Conservation (phyloP, 53 echinoderm and acorn worm species). For the Patiria pectinifera region DNA sequence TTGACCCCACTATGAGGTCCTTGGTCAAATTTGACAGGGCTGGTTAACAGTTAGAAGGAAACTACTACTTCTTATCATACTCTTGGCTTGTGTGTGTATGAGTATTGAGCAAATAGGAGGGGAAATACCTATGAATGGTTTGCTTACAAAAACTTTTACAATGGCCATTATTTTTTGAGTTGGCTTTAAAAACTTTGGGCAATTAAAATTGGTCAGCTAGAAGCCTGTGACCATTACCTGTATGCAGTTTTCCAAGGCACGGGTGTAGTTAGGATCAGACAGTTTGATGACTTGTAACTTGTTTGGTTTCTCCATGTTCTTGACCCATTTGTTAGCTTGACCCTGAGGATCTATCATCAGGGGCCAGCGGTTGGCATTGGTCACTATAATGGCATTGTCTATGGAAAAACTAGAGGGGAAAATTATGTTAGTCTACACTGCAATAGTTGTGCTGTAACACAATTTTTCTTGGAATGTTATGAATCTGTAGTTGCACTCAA, state of each 20-base stretch:
- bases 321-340: conserved; percentile 99
- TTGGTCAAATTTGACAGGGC: no score
- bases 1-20: no score
- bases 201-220: background rate
- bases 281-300: conserved; percentile 93
- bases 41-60: no score
- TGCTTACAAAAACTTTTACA: no score
- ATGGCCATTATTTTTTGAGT: no score
- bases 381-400: conserved; percentile 96
- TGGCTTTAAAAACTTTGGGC: background rate
- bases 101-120: no score
- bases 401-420: conserved; percentile 79
- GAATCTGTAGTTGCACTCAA: no score
- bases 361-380: conserved; percentile 97
- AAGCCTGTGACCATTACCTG: conserved; percentile 63
- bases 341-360: conserved; percentile 99
- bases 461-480: no score
- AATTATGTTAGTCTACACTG: background rate
- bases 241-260: conserved; percentile 93
- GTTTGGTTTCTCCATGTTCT: conserved; percentile 98
- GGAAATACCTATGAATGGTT: no score
- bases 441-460: no score
- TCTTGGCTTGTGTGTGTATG: no score
- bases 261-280: conserved; percentile 87
- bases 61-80: no score